These are phyloP conservation scores for Gobionotothen gibberifrons DNA, from an alignment of 2,797 vertebrate genomes.

Conservation along the genomic window DNA sequence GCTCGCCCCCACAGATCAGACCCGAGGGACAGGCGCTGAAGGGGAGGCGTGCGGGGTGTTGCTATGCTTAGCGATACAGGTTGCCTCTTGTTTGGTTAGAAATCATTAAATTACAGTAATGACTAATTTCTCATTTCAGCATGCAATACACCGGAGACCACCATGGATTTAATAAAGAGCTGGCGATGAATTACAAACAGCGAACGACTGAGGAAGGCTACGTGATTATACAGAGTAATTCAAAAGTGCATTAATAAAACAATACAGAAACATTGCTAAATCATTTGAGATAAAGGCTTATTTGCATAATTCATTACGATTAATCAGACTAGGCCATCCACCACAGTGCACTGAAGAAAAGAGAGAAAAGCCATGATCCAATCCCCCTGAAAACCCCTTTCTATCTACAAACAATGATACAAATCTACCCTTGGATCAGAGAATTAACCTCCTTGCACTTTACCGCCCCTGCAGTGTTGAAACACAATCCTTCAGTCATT, in stretches of 20 bases:
- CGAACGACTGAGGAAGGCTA: constrained; percentile 70
- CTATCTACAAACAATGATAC: constrained; percentile 84
- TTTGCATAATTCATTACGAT: constrained; percentile 91
- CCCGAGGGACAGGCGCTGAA: constrained; percentile 66
- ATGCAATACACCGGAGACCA: constrained; percentile 81
- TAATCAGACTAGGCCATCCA: constrained; percentile 85
- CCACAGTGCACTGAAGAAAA: constrained; percentile 73
- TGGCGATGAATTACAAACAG: constrained; percentile 84
- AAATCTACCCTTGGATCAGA: constrained; percentile 85
- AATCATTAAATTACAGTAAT: constrained; percentile 90
- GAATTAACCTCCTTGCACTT: constrained; percentile 84
- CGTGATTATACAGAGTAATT: constrained; percentile 86
- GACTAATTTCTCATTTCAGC: constrained; percentile 87
- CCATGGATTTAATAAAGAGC: constrained; percentile 86
- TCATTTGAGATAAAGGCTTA: constrained; percentile 86
- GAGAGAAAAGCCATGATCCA: constrained; percentile 70
- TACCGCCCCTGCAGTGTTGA: constrained; percentile 76
- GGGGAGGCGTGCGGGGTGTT: constrained; percentile 42
- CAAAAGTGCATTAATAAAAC: constrained; percentile 89
- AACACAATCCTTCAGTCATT: constrained; percentile 78
- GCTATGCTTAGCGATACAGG: constrained; percentile 76
- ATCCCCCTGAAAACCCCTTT: constrained; percentile 78
- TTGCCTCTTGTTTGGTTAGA: constrained; percentile 85
- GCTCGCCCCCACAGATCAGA: constrained; percentile 77
- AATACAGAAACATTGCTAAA: constrained; percentile 88